Percentiles rank a stretch among this genome's conserved stretches.
Evolutionary conservation across 53 echinoderm and acorn worm species (phyloP).

Genomic region (Stichopus horrens): DNA sequence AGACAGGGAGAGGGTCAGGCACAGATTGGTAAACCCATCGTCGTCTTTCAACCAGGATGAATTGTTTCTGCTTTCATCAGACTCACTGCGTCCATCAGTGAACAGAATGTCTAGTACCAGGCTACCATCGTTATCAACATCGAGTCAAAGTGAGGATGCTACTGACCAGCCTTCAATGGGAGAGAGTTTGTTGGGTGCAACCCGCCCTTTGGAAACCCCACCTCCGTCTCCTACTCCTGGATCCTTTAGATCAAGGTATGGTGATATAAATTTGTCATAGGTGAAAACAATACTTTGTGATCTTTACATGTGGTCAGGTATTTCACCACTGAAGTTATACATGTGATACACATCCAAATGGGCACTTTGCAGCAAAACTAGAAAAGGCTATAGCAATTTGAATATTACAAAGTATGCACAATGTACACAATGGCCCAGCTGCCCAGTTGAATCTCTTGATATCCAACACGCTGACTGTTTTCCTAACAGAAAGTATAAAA

Average conservation of each 20-base stretch:
- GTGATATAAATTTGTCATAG: neutral
- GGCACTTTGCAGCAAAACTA: too few species aligned
- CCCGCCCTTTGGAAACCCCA: neutral
- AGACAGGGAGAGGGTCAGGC: conserved; percentile 10
- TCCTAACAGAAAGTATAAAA: too few species aligned
- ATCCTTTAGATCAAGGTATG: conserved; percentile 3
- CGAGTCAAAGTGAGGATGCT: neutral
- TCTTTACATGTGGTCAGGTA: too few species aligned
- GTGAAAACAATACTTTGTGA: neutral
- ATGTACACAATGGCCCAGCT: too few species aligned
- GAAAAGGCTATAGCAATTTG: too few species aligned
- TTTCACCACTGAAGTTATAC: too few species aligned
- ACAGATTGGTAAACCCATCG: neutral
- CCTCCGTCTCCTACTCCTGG: conserved; percentile 10
- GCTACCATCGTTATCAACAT: conserved; percentile 1
- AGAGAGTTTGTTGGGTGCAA: conserved; percentile 2
- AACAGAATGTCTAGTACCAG: neutral
- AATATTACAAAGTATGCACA: too few species aligned
- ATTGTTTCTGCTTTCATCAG: neutral
- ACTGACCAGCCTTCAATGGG: neutral
- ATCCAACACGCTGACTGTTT: too few species aligned
- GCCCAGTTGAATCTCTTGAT: too few species aligned
- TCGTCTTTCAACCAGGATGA: neutral
- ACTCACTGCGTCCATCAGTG: neutral
- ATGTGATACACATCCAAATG: too few species aligned